Base-by-base conservation (phyloP, 2,888 invertebrate genomes). In the Ethmia dodecea region DNA sequence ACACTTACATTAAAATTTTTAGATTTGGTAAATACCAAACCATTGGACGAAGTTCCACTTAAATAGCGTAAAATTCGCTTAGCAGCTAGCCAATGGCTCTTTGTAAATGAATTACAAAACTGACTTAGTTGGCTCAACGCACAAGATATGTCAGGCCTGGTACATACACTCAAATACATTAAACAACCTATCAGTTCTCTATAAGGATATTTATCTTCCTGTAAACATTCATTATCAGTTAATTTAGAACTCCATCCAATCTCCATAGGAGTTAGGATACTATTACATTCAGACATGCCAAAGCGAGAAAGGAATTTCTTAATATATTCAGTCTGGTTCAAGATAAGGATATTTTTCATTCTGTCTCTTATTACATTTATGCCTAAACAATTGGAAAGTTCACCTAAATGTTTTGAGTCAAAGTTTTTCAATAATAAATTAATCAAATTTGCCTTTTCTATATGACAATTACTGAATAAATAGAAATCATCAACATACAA, bases 401-500 rank as follows among this genome's bases (percentile, higher is more conserved):
- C 1, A 25, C 47, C 42, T 31, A 40, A 33, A 27, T 44, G 10
- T 27, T 34, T 35, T 9, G 35, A 5, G 24, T 30, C 16, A 31
- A 41, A 44, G 6, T 37, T 13, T n/a, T 2, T 13, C 6, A 27
- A 11, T 29, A 40, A 29, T 10, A 35, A 26, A 9, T 13, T 24
- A 13, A 33, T 25, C n/a, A 29, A n/a, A 8, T 18, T 18, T 8
- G 5, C 5, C n/a, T 28, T 12, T 24, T 24, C 8, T 15, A 18
- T 26, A 27, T 14, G 9, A 28, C 27, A 27, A 18, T 29, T 35
- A 4, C 5, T 11, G 30, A 45, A 43, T 5, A 47, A 20, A 39
- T 36, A 44, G 20, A 52, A 43, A 35, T 53, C 49, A 37, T 53
- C 47, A 1, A 50, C 50, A 40, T 52, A 47, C 0, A 50, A 13